Evolutionary conservation across 2,113 vertebrate genomes (phyloP).

Genomic region (Pithys albifrons): DNA sequence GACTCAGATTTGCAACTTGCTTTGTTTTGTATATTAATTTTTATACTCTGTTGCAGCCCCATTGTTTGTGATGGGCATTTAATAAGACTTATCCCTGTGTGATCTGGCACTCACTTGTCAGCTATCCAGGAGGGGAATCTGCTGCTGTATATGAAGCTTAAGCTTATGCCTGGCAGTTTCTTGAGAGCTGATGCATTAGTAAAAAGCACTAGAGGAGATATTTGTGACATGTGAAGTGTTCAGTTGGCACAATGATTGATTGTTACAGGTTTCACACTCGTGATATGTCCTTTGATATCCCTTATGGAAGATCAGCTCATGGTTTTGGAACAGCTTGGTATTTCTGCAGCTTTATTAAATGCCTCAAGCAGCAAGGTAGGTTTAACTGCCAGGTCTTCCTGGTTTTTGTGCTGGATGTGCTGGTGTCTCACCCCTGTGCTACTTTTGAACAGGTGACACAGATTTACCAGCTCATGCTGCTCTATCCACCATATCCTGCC

Average conservation of each 20-base stretch:
- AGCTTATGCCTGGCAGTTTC: neutral
- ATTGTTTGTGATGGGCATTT: neutral
- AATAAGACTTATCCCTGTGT: neutral
- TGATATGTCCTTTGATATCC: conserved; percentile 92
- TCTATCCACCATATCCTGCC: neutral
- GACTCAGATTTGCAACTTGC: neutral
- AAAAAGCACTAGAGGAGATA: neutral
- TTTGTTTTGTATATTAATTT: neutral
- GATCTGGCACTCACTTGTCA: neutral
- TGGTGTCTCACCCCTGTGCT: neutral
- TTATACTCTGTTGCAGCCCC: neutral
- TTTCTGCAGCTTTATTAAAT: conserved; percentile 86
- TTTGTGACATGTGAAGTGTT: neutral
- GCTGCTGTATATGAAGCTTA: neutral
- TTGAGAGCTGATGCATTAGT: neutral
- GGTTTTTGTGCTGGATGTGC: neutral
- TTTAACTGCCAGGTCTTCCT: neutral
- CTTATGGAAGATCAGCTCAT: conserved; percentile 98
- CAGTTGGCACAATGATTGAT: neutral
- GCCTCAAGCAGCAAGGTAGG: conserved; percentile 90
- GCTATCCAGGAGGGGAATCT: neutral
- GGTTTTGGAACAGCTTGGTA: conserved; percentile 84
- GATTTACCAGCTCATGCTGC: neutral
- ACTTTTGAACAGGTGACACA: neutral
- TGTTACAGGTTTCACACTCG: conserved; percentile 89